Evolutionary conservation across 2,888 invertebrate genomes (phyloP).

Genomic region (Endotricha flammealis): DNA sequence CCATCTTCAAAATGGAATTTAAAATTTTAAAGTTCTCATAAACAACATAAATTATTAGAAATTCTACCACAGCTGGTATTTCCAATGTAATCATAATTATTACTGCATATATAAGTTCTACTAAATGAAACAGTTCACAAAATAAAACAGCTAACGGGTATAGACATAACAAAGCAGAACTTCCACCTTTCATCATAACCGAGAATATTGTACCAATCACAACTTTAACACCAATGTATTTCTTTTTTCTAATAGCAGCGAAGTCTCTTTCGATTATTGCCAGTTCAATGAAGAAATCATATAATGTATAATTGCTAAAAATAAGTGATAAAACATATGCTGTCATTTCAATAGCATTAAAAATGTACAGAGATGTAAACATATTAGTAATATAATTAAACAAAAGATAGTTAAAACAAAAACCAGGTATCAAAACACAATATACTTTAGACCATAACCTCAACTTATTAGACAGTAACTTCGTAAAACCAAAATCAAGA

Average conservation of each 20-base stretch:
- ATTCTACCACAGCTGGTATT: constrained; percentile 6
- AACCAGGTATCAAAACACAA: background rate
- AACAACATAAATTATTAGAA: constrained; percentile 9
- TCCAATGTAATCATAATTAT: background rate
- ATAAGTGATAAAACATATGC: background rate
- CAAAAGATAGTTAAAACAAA: background rate
- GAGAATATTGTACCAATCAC: background rate
- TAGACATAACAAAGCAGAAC: background rate
- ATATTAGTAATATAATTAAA: background rate
- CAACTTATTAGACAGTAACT: constrained; percentile 4
- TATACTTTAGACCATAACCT: background rate
- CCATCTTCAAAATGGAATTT: background rate
- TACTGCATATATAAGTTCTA: background rate
- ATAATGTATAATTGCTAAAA: background rate
- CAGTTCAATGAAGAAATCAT: constrained; percentile 2
- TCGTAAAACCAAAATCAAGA: constrained; percentile 7
- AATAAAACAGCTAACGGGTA: background rate
- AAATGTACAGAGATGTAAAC: background rate
- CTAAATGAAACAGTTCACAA: background rate
- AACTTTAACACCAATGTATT: background rate
- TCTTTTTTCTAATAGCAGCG: background rate
- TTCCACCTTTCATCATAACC: background rate
- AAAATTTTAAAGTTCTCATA: constrained; percentile 5
- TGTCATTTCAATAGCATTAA: background rate
- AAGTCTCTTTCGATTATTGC: background rate